Evolutionary conservation across 64 coral and sea anemone genomes (phyloP), one percentile per base, ranked within the genome.

Genomic region (Montipora capricornis): DNA sequence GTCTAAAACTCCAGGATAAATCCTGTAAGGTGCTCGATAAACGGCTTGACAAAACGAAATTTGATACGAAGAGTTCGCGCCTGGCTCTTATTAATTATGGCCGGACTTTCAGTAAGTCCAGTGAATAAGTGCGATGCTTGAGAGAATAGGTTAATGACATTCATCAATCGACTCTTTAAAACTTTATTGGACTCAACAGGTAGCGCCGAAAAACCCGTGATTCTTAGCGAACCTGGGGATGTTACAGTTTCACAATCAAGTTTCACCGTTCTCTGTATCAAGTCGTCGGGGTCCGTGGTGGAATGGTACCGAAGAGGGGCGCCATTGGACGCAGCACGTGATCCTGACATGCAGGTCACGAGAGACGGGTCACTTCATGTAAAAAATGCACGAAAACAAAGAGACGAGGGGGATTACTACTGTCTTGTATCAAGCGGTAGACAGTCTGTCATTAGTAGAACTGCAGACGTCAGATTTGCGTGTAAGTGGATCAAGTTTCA

Each of bases 331-430:
- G 77, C 90, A 9, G 76, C 58, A 16, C 58, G 68, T 16, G 80
- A 61, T 49, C 51, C 51, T 0, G 86, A 98, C 75, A 76, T 98
- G 6, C 70, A 89, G 24, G 64, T 90, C 10, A 92, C 89, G 6
- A 78, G 73, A 14, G 93, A 98, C 57, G 96, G 96, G 10, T 98
- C 96, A 14, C 49, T 98, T 22, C 82, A 83, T 73, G 96, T 95
- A 4, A 90, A 74, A 19, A 95, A 94, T 11, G 93, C 96, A 0
- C 47, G 80, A 29, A 80, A 88, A 57, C 52, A 91, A 26, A 78
- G 96, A 20, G 96, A 98, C n/a, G 84, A 92, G 16, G 96, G 96
- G 1, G 45, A 59, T 9, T 98, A 98, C 50, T 76, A 92, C 16
- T 98, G 96, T 74, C 15, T 89, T 4, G 96, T 98, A 22, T 92